Conservation (phyloP, 2,888 invertebrate species). For the Stenotaenia linearis region DNA sequence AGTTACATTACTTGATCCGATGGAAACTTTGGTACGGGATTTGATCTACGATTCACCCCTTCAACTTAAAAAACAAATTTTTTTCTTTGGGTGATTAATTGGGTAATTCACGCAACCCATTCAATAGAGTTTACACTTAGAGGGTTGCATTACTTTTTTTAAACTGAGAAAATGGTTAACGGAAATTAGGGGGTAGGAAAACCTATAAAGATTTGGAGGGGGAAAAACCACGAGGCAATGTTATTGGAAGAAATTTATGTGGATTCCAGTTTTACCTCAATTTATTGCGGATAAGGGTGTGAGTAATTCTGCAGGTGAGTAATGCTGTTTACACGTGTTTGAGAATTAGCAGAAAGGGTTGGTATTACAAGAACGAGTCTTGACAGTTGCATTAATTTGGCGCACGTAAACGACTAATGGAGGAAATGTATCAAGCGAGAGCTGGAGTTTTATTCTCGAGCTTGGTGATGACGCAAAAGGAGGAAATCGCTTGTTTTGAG, state of each 20-base stretch:
- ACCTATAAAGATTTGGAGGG: background rate
- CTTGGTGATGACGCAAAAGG: background rate
- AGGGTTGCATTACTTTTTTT: too few relatives aligned
- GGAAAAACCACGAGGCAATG: background rate
- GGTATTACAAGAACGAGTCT: background rate
- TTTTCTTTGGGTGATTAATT: too few relatives aligned
- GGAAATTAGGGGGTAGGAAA: too few relatives aligned
- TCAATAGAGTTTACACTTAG: too few relatives aligned
- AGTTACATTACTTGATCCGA: background rate
- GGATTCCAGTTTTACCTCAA: background rate
- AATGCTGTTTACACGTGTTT: conserved; percentile 8
- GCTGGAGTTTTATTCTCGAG: background rate
- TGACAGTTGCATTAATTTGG: background rate
- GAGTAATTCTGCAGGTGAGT: background rate
- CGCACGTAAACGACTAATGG: background rate
- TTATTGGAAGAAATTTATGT: background rate
- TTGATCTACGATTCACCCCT: background rate
- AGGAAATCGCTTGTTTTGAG: background rate
- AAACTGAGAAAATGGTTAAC: too few relatives aligned
- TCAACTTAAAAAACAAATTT: too few relatives aligned
- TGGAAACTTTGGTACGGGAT: background rate
- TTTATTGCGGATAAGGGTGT: background rate
- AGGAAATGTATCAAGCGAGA: background rate
- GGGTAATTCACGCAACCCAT: too few relatives aligned
- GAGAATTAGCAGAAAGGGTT: background rate